Evolutionary conservation across 2,113 vertebrate genomes (phyloP).

Genomic region (Ameiurus melas): DNA sequence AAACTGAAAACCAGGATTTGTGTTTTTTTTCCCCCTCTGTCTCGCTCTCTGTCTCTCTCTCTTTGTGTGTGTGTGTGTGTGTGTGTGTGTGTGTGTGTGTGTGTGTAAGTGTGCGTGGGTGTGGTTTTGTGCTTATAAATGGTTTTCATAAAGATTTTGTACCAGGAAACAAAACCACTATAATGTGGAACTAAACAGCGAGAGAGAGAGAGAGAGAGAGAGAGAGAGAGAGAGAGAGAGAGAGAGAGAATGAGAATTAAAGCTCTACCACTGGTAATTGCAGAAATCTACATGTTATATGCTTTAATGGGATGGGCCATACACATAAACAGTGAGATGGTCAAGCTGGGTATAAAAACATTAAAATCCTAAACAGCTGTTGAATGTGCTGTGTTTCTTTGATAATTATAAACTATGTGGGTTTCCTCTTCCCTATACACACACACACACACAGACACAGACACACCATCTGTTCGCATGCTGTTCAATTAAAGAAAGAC

Average conservation of each 20-base stretch:
- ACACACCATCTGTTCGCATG: slow-evolving; percentile 59
- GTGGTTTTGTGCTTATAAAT: neutral
- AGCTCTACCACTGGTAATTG: neutral
- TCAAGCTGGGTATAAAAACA: slow-evolving; percentile 48
- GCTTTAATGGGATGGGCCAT: neutral
- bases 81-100: neutral
- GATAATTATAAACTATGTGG: slow-evolving; percentile 71
- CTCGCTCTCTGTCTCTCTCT: neutral
- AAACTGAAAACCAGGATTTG: slow-evolving; percentile 10
- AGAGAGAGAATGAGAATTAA: slow-evolving; percentile 14
- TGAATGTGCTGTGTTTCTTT: slow-evolving; percentile 58
- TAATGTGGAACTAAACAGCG: neutral
- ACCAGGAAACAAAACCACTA: neutral
- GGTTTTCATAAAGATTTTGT: neutral
- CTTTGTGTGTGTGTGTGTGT: neutral
- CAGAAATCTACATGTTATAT: neutral
- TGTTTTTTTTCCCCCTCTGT: neutral
- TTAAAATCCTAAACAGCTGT: slow-evolving; percentile 65
- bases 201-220: slow-evolving; percentile 18
- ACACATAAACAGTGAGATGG: neutral
- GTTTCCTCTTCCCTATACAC: slow-evolving; percentile 45
- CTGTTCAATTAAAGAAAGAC: slow-evolving; percentile 62
- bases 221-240: slow-evolving; percentile 18
- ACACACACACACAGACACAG: slow-evolving; percentile 29
- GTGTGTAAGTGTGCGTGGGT: neutral